phyloP scores from a whole-genome alignment of 2,888 invertebrate genomes.

The Xestia ashworthii region DNA sequence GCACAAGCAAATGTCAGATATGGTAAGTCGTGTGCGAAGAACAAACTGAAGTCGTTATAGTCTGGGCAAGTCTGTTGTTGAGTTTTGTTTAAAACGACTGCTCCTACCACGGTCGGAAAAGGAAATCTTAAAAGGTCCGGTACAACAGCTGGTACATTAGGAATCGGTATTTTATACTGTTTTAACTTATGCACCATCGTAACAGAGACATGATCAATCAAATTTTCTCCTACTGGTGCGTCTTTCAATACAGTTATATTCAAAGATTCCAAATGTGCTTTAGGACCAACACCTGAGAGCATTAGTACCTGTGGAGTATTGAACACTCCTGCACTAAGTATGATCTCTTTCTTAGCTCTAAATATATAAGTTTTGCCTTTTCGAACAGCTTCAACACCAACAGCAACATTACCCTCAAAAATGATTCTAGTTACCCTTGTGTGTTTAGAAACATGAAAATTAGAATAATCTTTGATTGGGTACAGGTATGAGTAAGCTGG shows the following conservation, averaged over 20 bases:
- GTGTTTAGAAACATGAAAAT: constrained; percentile 52
- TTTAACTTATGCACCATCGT: constrained; percentile 37
- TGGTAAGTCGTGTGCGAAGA: constrained; percentile 62
- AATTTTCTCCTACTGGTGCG: constrained; percentile 50
- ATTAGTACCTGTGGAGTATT: constrained; percentile 57
- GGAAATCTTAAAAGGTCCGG: constrained; percentile 49
- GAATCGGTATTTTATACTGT: constrained; percentile 14
- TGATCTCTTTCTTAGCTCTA: constrained; percentile 55
- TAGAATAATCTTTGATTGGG: constrained; percentile 27
- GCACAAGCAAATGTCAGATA: constrained; percentile 47
- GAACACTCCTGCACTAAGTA: constrained; percentile 54
- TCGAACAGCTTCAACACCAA: constrained; percentile 41
- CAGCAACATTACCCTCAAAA: constrained; percentile 48
- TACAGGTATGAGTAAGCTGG: constrained; percentile 47
- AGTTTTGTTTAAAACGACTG: constrained; percentile 49
- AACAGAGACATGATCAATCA: constrained; percentile 41
- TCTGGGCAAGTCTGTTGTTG: constrained; percentile 33
- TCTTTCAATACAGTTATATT: constrained; percentile 36
- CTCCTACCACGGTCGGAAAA: constrained; percentile 56
- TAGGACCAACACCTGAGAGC: constrained; percentile 59
- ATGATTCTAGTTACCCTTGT: constrained; percentile 54
- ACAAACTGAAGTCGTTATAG: constrained; percentile 45
- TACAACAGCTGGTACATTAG: background rate
- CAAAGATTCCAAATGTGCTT: constrained; percentile 41
- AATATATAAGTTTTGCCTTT: constrained; percentile 40